These are phyloP conservation scores for Pycnomerus fuliginosus DNA, from an alignment of 2,888 invertebrate genomes.

Conservation along the genomic window DNA sequence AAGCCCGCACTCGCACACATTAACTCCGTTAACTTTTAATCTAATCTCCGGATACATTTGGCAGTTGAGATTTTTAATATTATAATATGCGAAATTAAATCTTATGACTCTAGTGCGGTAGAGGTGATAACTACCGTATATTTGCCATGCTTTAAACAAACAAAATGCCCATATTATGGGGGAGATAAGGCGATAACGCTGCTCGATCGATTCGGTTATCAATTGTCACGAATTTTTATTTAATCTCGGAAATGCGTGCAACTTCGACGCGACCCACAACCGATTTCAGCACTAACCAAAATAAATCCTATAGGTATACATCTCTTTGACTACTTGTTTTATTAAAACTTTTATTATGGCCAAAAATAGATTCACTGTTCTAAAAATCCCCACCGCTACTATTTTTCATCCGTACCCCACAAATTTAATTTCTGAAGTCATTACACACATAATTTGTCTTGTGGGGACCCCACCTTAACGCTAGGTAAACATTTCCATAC, in stretches of 20 bases:
- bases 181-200: slow-evolving; percentile 31
- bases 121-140: slow-evolving; percentile 34
- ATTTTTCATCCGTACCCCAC: too few relatives aligned
- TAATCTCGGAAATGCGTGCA: slow-evolving; percentile 1
- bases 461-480: too few relatives aligned
- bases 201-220: too few relatives aligned
- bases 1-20: too few relatives aligned
- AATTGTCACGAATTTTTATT: too few relatives aligned
- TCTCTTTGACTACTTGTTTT: slow-evolving; percentile 18
- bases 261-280: slow-evolving; percentile 4
- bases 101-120: slow-evolving; percentile 23
- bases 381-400: too few relatives aligned
- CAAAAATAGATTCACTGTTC: slow-evolving; percentile 15
- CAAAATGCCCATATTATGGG: slow-evolving; percentile 25
- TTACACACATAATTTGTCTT: too few relatives aligned
- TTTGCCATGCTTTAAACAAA: slow-evolving; percentile 27
- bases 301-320: too few relatives aligned
- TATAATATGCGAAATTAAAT: slow-evolving; percentile 27
- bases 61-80: slow-evolving; percentile 25
- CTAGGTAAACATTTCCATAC: too few relatives aligned
- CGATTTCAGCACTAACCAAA: slow-evolving; percentile 10
- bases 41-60: slow-evolving; percentile 8
- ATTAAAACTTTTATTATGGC: slow-evolving; percentile 19
- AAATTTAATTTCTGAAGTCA: too few relatives aligned
- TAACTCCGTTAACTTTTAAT: slow-evolving; percentile 23